These are phyloP conservation scores for Yponomeuta malinellus DNA, from an alignment of 2,888 invertebrate species.

Conservation along the genomic window DNA sequence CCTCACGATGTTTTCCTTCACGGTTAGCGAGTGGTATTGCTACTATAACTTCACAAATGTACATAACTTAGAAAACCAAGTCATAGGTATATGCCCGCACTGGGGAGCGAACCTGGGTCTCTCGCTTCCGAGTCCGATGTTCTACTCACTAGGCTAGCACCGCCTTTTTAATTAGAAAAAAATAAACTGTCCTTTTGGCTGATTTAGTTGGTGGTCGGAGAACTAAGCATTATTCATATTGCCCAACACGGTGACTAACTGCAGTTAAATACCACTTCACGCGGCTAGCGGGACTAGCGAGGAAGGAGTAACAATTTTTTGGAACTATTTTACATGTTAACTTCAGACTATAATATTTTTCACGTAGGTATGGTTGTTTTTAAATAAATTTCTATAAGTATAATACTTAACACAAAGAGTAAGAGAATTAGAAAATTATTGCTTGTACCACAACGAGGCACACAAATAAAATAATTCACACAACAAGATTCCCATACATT, in stretches of 20 bases:
- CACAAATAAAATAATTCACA: slow-evolving; percentile 15
- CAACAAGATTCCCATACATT: slow-evolving; percentile 23
- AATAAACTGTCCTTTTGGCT: not conserved
- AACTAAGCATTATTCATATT: slow-evolving; percentile 37
- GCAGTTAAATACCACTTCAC: slow-evolving; percentile 8
- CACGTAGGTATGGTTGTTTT: no score
- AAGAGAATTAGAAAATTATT: slow-evolving; percentile 19
- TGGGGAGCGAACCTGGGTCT: no score
- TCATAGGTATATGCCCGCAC: no score
- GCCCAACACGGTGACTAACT: slow-evolving; percentile 27
- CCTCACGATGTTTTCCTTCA: no score
- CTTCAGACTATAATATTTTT: not conserved
- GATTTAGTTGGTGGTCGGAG: slow-evolving; percentile 18
- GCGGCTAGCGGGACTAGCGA: not conserved
- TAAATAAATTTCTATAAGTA: no score
- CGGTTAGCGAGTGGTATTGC: no score
- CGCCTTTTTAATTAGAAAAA: not conserved
- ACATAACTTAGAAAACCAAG: no score
- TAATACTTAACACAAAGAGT: slow-evolving; percentile 15
- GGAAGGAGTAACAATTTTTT: not conserved
- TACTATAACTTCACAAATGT: no score
- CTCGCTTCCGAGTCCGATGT: no score
- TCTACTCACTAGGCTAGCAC: no score
- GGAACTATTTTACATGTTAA: not conserved
- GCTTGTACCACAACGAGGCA: slow-evolving; percentile 18